Evolutionary conservation across 2,113 vertebrate genomes (phyloP), one percentile per base, ranked within the genome.

Genomic region (Brachyistius frenatus): DNA sequence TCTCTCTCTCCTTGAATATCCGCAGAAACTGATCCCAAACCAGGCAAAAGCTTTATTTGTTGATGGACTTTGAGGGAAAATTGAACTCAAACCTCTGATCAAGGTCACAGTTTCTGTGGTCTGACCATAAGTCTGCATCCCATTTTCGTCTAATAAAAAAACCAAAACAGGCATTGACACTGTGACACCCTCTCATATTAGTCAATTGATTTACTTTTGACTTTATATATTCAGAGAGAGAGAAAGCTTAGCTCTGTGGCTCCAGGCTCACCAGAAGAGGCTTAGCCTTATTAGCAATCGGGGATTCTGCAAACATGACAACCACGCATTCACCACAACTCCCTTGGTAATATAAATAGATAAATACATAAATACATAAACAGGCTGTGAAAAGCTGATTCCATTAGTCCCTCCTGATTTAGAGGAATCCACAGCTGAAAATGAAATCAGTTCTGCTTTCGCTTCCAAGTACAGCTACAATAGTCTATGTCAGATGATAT

Each of bases 321-420:
- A 80, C 69, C 65, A 9, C 60, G 44, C 87, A 83, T 75, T 86
- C 62, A 69, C 66, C 80, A 84, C 72, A 65, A 68, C 75, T 90
- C 88, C 87, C 86, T 71, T 16, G 85, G 86, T 78, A 74, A 53
- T 75, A 90, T 92, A 93, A 93, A 93, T 91, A 91, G 90, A 92
- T 91, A 91, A 93, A 92, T 90, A 92, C 86, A 92, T 87, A 90
- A 91, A 91, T 87, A 89, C 90, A 90, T 90, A 93, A 93, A 92
- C 90, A 92, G 82, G 79, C 88, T 80, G 76, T 73, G 84, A 82
- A 87, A 74, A 50, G 82, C 89, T 83, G 86, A 86, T 90, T 84
- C 73, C 8, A 60, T 86, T 87, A 91, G 85, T 85, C 84, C 86
- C 85, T 49, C 61, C 69, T 88, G 89, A 89, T 88, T 87, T 72